Base-by-base conservation (phyloP, 1,140 invertebrate genomes). In the Drosophila yakuba region DNA sequence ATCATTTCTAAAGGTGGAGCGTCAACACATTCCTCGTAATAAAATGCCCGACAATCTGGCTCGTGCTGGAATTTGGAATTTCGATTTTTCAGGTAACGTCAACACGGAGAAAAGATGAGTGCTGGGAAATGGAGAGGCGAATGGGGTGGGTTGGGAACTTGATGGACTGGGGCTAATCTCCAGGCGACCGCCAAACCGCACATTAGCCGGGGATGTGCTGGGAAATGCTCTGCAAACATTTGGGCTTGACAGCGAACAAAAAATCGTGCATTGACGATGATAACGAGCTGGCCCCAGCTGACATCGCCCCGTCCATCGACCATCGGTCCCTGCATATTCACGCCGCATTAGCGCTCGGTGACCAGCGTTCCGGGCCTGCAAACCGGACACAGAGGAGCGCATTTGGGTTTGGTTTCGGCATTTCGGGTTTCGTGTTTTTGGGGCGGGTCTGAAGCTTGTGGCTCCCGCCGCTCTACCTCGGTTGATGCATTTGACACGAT, bases 401-500 rank as follows among this genome's bases (percentile, higher is more conserved):
- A 75, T 75, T 75, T 75, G 63, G 77, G 82, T 81, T 78, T 81
- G 79, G 66, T 71, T 74, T 59, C 44, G 67, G 23, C 32, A 32
- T 32, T 32, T 25, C 25, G 25, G 25, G 32, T 32, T 32, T 32
- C 32, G 32, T 32, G 56, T 36, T 47, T 23, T 41, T n/a, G 28
- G 59, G 45, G 25, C 45, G 62, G 36, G 45, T 51, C 55, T 43
- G 73, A 45, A 74, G 73, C 71, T 75, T 75, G 73, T 74, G 73
- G 71, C 57, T 35, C 48, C 28, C 11, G 68, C 52, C 25, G 44
- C 52, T 54, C 61, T 35, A 25, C 54, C 69, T 78, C 47, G 83
- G 83, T 86, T 79, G 83, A 88, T 86, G 83, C 83, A 76, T 83
- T 88, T 86, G 83, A 86, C 83, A 88, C 79, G 83, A 88, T 71